Base-by-base conservation (phyloP, 64 coral and sea anemone species). In the Pachyseris speciosa region DNA sequence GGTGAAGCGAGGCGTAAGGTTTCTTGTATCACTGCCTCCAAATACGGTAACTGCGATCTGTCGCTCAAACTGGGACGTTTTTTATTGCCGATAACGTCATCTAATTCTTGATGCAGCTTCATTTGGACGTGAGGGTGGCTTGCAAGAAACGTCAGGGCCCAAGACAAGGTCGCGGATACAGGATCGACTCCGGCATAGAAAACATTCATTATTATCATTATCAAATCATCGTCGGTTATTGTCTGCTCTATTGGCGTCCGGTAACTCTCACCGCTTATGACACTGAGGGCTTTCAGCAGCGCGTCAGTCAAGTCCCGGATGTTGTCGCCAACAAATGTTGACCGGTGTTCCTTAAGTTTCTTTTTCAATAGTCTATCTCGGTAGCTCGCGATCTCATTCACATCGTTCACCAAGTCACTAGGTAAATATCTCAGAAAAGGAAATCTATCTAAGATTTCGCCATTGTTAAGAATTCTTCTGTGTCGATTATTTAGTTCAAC, bases 11-110 rank as follows among this genome's bases (percentile, higher is more conserved):
- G n/a, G 1, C 75, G 43, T 2, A 79, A 24, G 25, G 43, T 79
- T 26, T 79, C 75, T 6, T 12, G 4, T 22, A 59, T 79, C 12
- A 52, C 26, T 3, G 75, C 75, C 40, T 79, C 43, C 52, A 79
- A 59, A 79, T 52, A 50, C 7, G 75, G 43, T n/a, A 79, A 52
- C 3, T 16, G n/a, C 16, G 24, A 34, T 51, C 44, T 78, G 44
- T 55, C 42, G 30, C 4, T 32, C 31, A 79, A 28, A 16, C 32
- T 30, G 0, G 75, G 75, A 28, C 5, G 19, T 13, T 28, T 13
- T 9, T 37, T 37, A 2, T 41, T 79, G 19, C 75, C 43, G 3
- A 79, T 79, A n/a, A 79, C 75, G n/a, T 50, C 43, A 79, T 79
- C 75, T 20, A 79, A 28, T 79, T 79, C 75, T 22, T 5, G 44